Conservation (phyloP, 2,888 invertebrate genomes). For the Branchipolynoe longqiensis region DNA sequence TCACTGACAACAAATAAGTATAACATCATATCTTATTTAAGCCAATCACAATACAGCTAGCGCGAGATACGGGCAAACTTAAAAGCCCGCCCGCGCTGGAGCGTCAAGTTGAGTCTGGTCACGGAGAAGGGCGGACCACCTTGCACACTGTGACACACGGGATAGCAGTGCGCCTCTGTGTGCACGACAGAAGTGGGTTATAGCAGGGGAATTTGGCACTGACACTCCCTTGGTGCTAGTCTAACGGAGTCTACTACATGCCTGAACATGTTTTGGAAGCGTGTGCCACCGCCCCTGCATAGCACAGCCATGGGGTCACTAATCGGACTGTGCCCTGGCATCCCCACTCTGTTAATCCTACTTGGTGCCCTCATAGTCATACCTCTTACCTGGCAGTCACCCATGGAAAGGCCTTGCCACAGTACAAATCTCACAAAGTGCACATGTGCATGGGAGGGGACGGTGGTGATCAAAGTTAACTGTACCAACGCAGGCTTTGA, state of each 20-base stretch:
- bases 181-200: no score
- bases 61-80: constrained; percentile 24
- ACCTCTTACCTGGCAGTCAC: constrained; percentile 19
- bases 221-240: no score
- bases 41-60: not conserved
- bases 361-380: not conserved
- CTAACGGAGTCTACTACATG: no score
- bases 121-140: not conserved
- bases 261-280: no score
- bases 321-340: not conserved
- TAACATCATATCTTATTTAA: no score
- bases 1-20: no score
- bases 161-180: no score
- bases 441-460: not conserved
- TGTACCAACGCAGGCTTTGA: constrained; percentile 27
- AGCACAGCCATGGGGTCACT: not conserved
- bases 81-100: not conserved
- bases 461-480: not conserved
- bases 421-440: not conserved
- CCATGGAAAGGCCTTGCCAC: not conserved
- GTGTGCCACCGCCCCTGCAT: no score
- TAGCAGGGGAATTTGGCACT: no score
- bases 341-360: not conserved
- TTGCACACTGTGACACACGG: no score
- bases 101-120: constrained; percentile 12